Percentiles rank a stretch among this genome's conserved stretches.
phyloP scores from a whole-genome alignment of 1,140 invertebrate genomes.

The Bombus breviceps region DNA sequence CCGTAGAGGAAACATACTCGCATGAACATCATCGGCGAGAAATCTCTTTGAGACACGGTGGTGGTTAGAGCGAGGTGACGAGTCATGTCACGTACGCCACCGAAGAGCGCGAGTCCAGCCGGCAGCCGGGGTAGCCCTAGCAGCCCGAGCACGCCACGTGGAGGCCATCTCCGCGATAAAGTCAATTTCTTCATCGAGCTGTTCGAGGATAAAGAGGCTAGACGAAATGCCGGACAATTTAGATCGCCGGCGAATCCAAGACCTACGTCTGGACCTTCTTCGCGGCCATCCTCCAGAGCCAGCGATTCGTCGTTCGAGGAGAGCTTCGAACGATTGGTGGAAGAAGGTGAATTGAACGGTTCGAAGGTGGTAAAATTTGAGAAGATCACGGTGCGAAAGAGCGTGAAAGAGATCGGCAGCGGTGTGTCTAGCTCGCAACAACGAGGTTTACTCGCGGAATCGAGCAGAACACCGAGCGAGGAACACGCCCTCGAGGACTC shows the following conservation, averaged over 20 bases:
- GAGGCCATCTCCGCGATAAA: conserved; percentile 85
- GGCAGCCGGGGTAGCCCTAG: conserved; percentile 45
- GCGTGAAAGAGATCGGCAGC: conserved; percentile 79
- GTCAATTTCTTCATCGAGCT: conserved; percentile 71
- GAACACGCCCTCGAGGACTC: conserved; percentile 83
- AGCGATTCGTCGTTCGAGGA: conserved; percentile 83
- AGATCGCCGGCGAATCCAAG: conserved; percentile 53
- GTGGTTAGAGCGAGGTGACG: neutral
- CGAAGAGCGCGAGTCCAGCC: conserved; percentile 55
- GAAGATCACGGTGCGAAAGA: conserved; percentile 85
- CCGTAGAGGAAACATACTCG: neutral
- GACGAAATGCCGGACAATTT: conserved; percentile 10
- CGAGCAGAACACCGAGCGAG: conserved; percentile 84
- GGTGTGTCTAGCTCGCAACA: conserved; percentile 27
- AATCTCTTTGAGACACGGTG: neutral
- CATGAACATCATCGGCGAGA: neutral
- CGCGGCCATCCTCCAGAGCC: conserved; percentile 48
- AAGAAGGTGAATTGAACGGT: conserved; percentile 86
- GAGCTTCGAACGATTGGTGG: conserved; percentile 83
- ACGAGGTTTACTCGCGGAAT: conserved; percentile 50
- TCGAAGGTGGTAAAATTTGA: conserved; percentile 87
- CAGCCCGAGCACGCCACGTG: conserved; percentile 78
- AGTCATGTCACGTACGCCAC: conserved; percentile 49
- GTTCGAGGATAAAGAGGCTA: conserved; percentile 49
- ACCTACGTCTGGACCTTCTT: conserved; percentile 41